Base-by-base conservation (phyloP, 2,797 vertebrate species). In the Sebastes diploproa region DNA sequence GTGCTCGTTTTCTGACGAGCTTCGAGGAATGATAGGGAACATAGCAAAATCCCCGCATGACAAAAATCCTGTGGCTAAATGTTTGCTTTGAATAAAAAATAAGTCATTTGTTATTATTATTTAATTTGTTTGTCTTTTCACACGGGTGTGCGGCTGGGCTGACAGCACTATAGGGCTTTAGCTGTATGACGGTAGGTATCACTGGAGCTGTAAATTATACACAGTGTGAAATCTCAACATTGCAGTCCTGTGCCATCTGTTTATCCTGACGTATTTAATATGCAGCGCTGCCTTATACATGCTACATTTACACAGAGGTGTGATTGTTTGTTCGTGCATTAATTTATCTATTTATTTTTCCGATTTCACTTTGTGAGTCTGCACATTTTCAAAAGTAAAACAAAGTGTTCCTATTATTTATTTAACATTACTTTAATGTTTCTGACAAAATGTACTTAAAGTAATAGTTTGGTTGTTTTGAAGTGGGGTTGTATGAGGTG, bases 211-310 rank as follows among this genome's bases (percentile, higher is more conserved):
- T 84, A 90, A 93, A 92, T 91, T 85, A 86, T 87, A 92, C 86
- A 86, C 91, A 91, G 91, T 91, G 91, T 90, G 88, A 93, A 86
- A 85, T 88, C 85, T 82, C 89, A 90, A 81, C 81, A 72, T 77
- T 75, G 78, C 86, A 84, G 71, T 10, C 27, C 75, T 50, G n/a
- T 72, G 83, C 81, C 88, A 83, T 87, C 90, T 93, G 91, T 89
- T 87, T 91, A 78, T 69, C 58, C 77, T 73, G 66, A 87, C 42
- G 12, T 71, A 84, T 85, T 75, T 83, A 75, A 23, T 69, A 86
- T 77, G 86, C 78, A 77, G 82, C 18, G 6, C 66, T 61, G 77
- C 64, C 68, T 85, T 81, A 74, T 67, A 80, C 69, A 59, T 78
- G 50, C 55, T 54, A 38, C 56, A 70, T 87, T 72, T 73, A 78